Base-by-base conservation (phyloP, 2,113 vertebrate species). In the Okapia johnstoni region DNA sequence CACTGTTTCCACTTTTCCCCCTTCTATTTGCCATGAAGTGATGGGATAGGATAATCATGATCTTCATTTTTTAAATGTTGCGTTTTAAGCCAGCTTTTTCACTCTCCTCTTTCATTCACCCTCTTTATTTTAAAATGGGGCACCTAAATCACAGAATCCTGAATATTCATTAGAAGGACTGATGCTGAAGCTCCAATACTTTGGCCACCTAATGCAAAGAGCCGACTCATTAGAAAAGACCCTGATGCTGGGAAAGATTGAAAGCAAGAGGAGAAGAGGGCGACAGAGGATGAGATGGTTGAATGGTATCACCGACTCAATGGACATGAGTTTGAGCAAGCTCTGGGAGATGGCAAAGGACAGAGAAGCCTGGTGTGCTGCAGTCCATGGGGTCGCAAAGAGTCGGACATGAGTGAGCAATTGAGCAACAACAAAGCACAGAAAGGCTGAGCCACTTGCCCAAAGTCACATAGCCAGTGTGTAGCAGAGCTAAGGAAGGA, bases 101-200 rank as follows among this genome's bases (percentile, higher is more conserved):
- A 25, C 70, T 73, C 36, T 43, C 11, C 11, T 73, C 19, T 70
- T 36, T 70, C 33, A 70, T 36, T 73, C 14, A 58, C 7, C 28
- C 2, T 36, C n/a, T 96, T 89, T 79, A 40, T 90, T 92, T 97
- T 80, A 70, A 96, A 85, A 57, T 7, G 25, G 46, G 16, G 16
- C 10, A 25, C 21, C 70, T 25, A 43, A 73, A 73, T 36, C 21
- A 2, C 70, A 73, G 36, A 43, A 73, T 43, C 63, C 63, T 36
- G 63, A 36, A 70, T 70, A 36, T 70, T 70, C 63, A 70, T 36
- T 21, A 23, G 63, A 70, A 70, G 63, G n/a, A 70, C 19, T 36
- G 19, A 23, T 21, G n/a, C 63, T 36, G 33, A 11, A 70, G n/a
- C n/a, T 70, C 63, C n/a, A 11, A 36, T 70, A 36, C n/a, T 70